Base-by-base conservation (phyloP, 2,888 invertebrate genomes). In the Hoplodrina blanda region DNA sequence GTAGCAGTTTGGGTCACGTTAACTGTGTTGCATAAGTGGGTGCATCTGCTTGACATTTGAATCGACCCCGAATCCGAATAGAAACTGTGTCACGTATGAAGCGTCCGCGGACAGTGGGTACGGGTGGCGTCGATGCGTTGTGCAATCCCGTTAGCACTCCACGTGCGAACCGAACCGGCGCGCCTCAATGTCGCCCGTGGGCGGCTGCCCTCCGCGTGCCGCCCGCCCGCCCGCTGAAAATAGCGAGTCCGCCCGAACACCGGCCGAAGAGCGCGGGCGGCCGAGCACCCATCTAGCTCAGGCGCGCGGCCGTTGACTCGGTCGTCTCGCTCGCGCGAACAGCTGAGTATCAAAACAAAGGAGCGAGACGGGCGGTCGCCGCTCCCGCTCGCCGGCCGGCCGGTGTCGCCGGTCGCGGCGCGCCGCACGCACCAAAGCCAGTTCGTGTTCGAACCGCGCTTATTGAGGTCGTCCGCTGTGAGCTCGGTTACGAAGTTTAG, bases 261-360 rank as follows among this genome's bases (percentile, higher is more conserved):
- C 76, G 65, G 73, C 69, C 74, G 84, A 82, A 82, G 64, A 75
- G 78, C 92, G 87, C 92, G 87, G 86, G 88, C 91, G 60, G 65
- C 85, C 92, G 93, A 86, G 69, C 81, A 59, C 25, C 77, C 82
- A 49, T 85, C 89, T 76, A 90, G 80, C 91, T 91, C 90, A 89
- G 91, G 44, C 87, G 55, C 91, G 89, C 89, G 88, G 88, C 87
- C 85, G 79, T 80, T 71, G 73, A 71, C 69, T 81, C 65, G 79
- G 79, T 59, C 82, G 74, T 91, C 93, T 91, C 93, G 81, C 89
- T 93, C 91, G 73, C 88, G 78, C 91, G 88, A 95, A 95, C 95
- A 96, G 96, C 96, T 96, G 96, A 96, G 95, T 95, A 96, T 95
- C 96, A 96, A 95, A 96, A 96, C 96, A 96, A 96, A 95, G 91